Conservation (phyloP, 1,140 invertebrate species). For the Pachyrhynchus sulphureomaculatus region DNA sequence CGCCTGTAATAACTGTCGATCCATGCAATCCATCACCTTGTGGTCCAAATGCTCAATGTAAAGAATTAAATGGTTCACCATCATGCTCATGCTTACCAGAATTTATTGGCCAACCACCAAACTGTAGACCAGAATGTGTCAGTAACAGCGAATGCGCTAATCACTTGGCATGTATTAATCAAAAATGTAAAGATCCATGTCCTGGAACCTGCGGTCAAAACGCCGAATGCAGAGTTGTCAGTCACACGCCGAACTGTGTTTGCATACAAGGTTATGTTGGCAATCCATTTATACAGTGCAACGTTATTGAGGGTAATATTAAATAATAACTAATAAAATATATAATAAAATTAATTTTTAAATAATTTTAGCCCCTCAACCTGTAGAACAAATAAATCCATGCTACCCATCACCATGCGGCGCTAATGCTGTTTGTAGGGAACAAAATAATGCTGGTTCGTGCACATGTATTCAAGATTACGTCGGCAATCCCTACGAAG, state of each 20-base stretch:
- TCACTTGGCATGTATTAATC: slow-evolving; percentile 62
- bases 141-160: slow-evolving; percentile 65
- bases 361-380: slow-evolving; percentile 49
- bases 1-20: too few species aligned
- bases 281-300: slow-evolving; percentile 62
- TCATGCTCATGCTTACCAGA: slow-evolving; percentile 69
- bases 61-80: slow-evolving; percentile 59
- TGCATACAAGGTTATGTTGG: slow-evolving; percentile 63
- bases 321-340: too few species aligned
- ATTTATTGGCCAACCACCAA: slow-evolving; percentile 70
- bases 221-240: slow-evolving; percentile 65
- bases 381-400: slow-evolving; percentile 59
- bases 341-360: too few species aligned
- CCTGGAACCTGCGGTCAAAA: slow-evolving; percentile 65
- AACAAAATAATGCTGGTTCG: slow-evolving; percentile 61
- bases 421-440: slow-evolving; percentile 65
- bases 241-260: slow-evolving; percentile 64
- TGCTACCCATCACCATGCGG: slow-evolving; percentile 69
- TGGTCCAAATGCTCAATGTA: slow-evolving; percentile 15
- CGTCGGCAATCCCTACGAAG: slow-evolving; percentile 72
- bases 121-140: slow-evolving; percentile 75
- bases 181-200: slow-evolving; percentile 69
- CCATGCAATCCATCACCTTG: too few species aligned
- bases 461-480: slow-evolving; percentile 70
- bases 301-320: too few species aligned